Conservation (phyloP, 2,888 invertebrate genomes). For the Apotomis turbidana region DNA sequence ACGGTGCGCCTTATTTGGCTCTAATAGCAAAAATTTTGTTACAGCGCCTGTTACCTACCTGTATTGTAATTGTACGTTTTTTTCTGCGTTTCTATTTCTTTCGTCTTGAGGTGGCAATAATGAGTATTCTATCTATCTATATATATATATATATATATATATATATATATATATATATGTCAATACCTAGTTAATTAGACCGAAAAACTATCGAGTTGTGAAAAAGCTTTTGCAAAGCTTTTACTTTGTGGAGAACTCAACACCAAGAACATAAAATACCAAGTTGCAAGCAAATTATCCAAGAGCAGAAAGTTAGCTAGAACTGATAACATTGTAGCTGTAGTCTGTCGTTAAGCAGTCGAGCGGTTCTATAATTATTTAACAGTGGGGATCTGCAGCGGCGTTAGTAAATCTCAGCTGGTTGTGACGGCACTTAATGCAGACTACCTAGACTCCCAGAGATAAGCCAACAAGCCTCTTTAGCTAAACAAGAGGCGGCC, state of each 20-base stretch:
- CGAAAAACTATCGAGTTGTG: too few species aligned
- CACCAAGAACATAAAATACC: neutral
- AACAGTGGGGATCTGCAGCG: constrained; percentile 60
- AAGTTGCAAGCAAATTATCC: neutral
- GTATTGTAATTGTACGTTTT: too few species aligned
- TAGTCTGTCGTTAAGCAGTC: constrained; percentile 34
- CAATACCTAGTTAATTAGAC: too few species aligned
- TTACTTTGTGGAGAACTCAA: neutral
- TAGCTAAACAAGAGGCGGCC: constrained; percentile 78
- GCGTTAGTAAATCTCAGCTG: constrained; percentile 65
- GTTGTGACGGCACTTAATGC: constrained; percentile 74
- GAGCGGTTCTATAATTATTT: constrained; percentile 51
- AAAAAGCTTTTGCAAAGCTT: too few species aligned
- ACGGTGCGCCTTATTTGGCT: neutral
- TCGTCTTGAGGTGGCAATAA: too few species aligned
- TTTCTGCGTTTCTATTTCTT: too few species aligned
- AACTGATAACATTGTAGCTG: constrained; percentile 29
- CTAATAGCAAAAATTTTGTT: neutral
- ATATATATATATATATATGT: too few species aligned
- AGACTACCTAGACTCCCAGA: constrained; percentile 73
- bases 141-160: too few species aligned
- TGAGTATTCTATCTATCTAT: too few species aligned
- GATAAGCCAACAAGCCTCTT: constrained; percentile 81
- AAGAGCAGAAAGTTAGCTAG: constrained; percentile 10
- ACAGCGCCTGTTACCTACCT: neutral